Evolutionary conservation across 2,888 invertebrate genomes (phyloP).

Genomic region (Griposia aprilina): DNA sequence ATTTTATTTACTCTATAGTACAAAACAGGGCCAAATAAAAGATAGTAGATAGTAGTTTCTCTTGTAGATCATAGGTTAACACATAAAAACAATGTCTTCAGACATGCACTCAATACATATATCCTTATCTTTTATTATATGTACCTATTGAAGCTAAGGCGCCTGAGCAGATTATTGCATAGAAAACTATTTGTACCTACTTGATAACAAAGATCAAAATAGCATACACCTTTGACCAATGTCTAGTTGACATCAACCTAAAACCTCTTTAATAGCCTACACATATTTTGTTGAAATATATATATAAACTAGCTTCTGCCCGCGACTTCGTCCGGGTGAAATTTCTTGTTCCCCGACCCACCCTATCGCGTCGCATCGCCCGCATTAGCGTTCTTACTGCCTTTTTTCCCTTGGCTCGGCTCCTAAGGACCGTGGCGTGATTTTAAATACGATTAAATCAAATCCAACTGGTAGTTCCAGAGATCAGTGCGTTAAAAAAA

Average conservation of each 20-base stretch:
- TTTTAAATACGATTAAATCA: no score
- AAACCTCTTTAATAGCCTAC: not conserved
- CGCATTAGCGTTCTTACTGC: no score
- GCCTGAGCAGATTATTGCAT: not conserved
- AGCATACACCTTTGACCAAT: not conserved
- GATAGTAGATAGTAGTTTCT: conserved; percentile 22
- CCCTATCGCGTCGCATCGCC: no score
- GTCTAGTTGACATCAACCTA: not conserved
- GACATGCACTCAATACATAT: not conserved
- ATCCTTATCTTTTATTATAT: not conserved
- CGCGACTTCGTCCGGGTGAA: no score
- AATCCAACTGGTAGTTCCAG: no score
- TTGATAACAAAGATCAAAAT: conserved; percentile 1
- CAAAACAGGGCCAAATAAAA: no score
- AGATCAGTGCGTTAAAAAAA: no score
- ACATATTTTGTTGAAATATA: not conserved
- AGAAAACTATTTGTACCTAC: not conserved
- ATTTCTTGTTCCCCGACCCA: no score
- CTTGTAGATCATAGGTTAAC: not conserved
- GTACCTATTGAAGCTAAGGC: not conserved
- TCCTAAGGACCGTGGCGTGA: no score
- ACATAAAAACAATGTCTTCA: not conserved
- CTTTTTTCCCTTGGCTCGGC: no score
- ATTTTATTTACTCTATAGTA: no score
- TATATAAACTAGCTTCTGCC: no score